Base-by-base conservation (phyloP, 2,797 vertebrate genomes). In the Cottoperca gobio region DNA sequence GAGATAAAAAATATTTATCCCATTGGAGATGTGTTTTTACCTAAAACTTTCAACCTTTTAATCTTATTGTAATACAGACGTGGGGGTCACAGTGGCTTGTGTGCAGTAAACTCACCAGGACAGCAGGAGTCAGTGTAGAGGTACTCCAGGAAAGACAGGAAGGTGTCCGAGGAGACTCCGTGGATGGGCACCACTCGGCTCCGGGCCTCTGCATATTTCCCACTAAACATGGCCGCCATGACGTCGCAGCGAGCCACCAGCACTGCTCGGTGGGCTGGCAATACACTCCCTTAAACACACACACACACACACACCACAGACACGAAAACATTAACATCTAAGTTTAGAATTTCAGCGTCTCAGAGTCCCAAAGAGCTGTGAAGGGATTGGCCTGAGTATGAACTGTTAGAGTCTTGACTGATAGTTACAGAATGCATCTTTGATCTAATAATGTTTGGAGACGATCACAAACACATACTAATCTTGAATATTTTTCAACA, bases 171-270 rank as follows among this genome's bases (percentile, higher is more conserved):
- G 82, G 97, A 98, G 85, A 99, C 96, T 0, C 97, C 97, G 0
- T 98, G 95, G 67, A 99, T 97, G 48, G 98, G 97, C 86, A 99
- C 96, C 86, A 97, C 95, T 70, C 97, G 73, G 62, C 95, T 97
- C 35, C 96, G 96, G 17, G 97, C 96, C 94, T 99, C 98, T 21
- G 97, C 94, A 24, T 99, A 99, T 84, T 97, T 98, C 13, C 97
- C 98, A 21, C 96, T 99, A 84, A 99, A 99, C 97, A 99, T 99
- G 85, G 97, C 97, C 1, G 98, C 97, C 98, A 99, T 99, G 72
- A 99, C 97, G 24, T 99, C 96, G 70, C 97, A 99, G 65, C 97
- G 97, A 4, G 97, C 97, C 73, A 97, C 96, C 78, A 99, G 92
- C 78, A 99, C 96, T 2, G 97, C 97, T 73, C 96, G 94, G 90